Base-by-base conservation (phyloP, 1,140 invertebrate species). In the Zaprionus vittiger region DNA sequence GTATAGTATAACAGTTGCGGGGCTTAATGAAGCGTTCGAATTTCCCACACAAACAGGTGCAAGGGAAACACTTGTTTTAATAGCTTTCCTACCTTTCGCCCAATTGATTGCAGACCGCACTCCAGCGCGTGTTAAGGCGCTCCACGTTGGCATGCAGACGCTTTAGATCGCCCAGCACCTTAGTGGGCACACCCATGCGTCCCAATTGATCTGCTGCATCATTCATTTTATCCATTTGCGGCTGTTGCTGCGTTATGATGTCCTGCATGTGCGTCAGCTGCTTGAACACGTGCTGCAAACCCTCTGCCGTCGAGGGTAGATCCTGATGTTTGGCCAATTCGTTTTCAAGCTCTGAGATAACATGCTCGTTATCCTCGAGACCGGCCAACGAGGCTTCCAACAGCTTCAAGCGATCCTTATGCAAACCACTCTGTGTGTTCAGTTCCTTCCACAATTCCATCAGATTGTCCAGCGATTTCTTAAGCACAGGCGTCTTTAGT, bases 111-210 rank as follows among this genome's bases (percentile, higher is more conserved):
- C 97, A 98, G 14, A 99, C 96, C 79, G 96, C 97, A 80, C 96
- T 97, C 98, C 98, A 99, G 60, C 98, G 94, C 44, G 95, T 95
- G 77, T 97, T 97, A 5, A 99, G 93, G 83, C 96, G 95, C 76
- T 97, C 96, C 3, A 99, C 96, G 81, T 99, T 98, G 78, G 97
- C 96, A 91, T 99, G 98, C n/a, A 99, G 93, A 17, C 96, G 94
- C 82, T 99, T 98, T 66, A 99, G 95, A 93, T 99, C 99, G 9
- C 95, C 94, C 75, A 96, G 96, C 80, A 92, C 95, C 94, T 80
- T 94, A 92, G 68, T 94, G 74, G 94, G 95, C 65, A 94, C 96
- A 44, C 93, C 98, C 56, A 98, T 94, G 44, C 97, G 95, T 54
- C 97, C 95, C 41, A 98, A 96, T 91, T 96, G 97, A 81, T 96